These are phyloP conservation scores for Chaenogobius annularis DNA, from an alignment of 2,113 vertebrate genomes.

Conservation along the genomic window DNA sequence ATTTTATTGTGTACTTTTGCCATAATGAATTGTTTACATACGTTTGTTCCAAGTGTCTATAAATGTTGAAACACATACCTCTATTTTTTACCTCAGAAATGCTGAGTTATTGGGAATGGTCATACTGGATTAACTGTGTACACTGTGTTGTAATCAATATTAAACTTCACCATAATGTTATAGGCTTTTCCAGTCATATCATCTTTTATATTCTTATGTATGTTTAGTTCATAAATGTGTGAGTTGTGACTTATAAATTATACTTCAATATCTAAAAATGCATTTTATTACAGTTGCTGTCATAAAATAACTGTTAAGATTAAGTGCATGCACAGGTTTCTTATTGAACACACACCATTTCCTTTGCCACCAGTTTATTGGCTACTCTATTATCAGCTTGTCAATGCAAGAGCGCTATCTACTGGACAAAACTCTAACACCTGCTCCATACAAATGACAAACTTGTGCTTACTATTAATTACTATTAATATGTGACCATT, in stretches of 20 bases:
- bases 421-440: slow-evolving; percentile 16
- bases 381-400: not conserved
- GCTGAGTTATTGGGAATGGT: slow-evolving; percentile 44
- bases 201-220: slow-evolving; percentile 37
- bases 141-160: slow-evolving; percentile 10
- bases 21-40: slow-evolving; percentile 55
- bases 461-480: not conserved
- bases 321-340: not conserved
- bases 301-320: not conserved
- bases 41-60: slow-evolving; percentile 40
- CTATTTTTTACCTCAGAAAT: slow-evolving; percentile 66
- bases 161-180: slow-evolving; percentile 8
- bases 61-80: slow-evolving; percentile 66
- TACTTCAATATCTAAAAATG: slow-evolving; percentile 19
- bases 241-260: slow-evolving; percentile 15
- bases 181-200: slow-evolving; percentile 11
- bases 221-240: slow-evolving; percentile 27
- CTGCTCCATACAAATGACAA: not conserved
- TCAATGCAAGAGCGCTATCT: slow-evolving; percentile 28
- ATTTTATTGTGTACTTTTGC: slow-evolving; percentile 26
- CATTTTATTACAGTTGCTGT: not conserved
- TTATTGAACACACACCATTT: no score
- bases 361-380: not conserved
- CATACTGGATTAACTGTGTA: slow-evolving; percentile 22
- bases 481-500: no score